Evolutionary conservation across 2,797 vertebrate species (phyloP), one percentile per base, ranked within the genome.

Genomic region (Manis pentadactyla): DNA sequence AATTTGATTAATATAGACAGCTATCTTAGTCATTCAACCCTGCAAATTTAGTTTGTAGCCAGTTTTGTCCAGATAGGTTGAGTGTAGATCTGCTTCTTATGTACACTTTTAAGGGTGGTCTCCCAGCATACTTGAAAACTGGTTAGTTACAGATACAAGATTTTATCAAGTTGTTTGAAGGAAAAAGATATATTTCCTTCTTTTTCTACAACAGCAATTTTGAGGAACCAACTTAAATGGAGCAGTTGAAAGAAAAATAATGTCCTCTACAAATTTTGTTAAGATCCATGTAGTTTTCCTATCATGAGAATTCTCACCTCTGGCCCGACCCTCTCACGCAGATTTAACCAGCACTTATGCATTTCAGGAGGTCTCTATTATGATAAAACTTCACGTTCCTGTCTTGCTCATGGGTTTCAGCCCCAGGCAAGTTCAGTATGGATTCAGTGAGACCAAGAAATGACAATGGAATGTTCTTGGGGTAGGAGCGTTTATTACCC

Each of bases 1-100:
- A 83, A 93, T 93, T 69, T 96, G 90, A 94, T 97, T 96, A 92
- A 89, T 59, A 75, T 63, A 87, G 64, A 87, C 61, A 95, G 34
- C 19, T 96, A 12, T 90, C 68, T 59, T 85, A 83, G 39, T 94
- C 63, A 53, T 53, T 87, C 34, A 87, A 3, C 3, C 9, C 49
- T 63, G 61, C 13, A 74, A 81, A 94, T 42, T 39, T 12, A 71
- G 87, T 25, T 34, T 96, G 88, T 77, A 85, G 74, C 10, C 15
- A 17, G 31, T 77, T 37, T 77, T 81, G 3, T 81, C 12, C 59
- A 93, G 19, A 83, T 77, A 25, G 57, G 23, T 19, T 77, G 29
- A 85, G 5, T 31, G 7, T 73, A 59, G 15, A 77, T 66, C 31
- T 51, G 7, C 27, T 93, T 96, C 61, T 85, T 82, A 53, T 3